Base-by-base conservation (phyloP, 1,140 invertebrate genomes). In the Papilio glaucus region DNA sequence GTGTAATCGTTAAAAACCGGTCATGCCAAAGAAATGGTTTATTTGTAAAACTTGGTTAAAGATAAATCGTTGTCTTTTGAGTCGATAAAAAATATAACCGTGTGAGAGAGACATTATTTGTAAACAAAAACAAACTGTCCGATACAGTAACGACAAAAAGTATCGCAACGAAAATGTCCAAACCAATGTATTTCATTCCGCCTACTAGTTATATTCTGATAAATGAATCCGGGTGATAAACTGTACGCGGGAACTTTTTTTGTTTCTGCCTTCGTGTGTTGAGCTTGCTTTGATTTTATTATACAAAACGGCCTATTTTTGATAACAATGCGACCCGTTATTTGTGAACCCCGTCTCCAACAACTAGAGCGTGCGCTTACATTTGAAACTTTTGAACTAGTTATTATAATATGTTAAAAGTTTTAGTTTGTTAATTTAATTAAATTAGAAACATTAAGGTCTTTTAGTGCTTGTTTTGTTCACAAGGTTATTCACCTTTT, bases 151-250 rank as follows among this genome's bases (percentile, higher is more conserved):
- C 18, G 61, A 71, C 80, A 85, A 87, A 87, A 85, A 87, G 68
- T 57, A 49, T 21, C 45, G 24, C 79, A 42, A 71, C 76, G 73
- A 79, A 85, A 83, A 85, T 82, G 84, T 89, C 85, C 81, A 80
- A 72, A 77, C 76, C 83, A 87, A 83, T 82, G 82, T 85, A 77
- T 77, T 77, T 79, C 71, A 79, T 84, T 79, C 80, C 82, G 74
- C 80, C 82, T 82, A 88, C 82, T 89, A 88, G 87, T 87, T 87
- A 86, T 83, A 85, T 81, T 80, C 83, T 87, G 87, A 89, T 87
- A 89, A 89, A 89, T 87, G 87, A 89, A 85, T 82, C 73, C 72
- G 75, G 71, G 78, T 86, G 83, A 87, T 85, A 85, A 82, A 88
- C 84, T 82, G 82, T 76, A 80, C 76, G 75, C 74, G 73, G 57